Evolutionary conservation across 1,140 invertebrate genomes (phyloP), one percentile per base, ranked within the genome.

Genomic region (roundworm (Caenorhabditis elegans)): DNA sequence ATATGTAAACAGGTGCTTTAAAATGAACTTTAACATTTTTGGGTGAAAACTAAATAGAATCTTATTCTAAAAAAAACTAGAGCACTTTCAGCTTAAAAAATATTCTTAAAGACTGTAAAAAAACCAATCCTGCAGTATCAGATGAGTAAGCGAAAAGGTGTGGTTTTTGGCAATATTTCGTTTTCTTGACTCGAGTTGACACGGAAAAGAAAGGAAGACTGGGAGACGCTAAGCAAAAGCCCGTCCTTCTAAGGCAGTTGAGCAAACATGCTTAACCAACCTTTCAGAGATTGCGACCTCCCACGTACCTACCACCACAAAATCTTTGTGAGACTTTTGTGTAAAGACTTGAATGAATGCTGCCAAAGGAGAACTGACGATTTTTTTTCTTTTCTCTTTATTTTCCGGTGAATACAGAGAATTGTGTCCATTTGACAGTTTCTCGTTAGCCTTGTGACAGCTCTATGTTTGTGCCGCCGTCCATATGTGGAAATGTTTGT

Each of bases 161-260:
- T 70, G 60, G 60, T 70, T 70, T 70, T 60, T 31, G 53, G 53
- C 53, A 60, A 60, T 60, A 26, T 31, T 6, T 49, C n/a, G n/a
- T 49, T 60, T 70, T 70, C 60, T 70, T 39, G 60, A 70, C 34
- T 70, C n/a, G 60, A 43, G 60, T 70, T 70, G 60, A 70, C 60
- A 70, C 60, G 17, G 60, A 11, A 8, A n/a, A 28, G 13, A 19
- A 17, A 22, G 60, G 28, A 34, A 28, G n/a, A n/a, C n/a, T n/a
- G n/a, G n/a, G n/a, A n/a, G n/a, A n/a, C n/a, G 8, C 60, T 70
- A 70, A 39, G 60, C 60, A 70, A 70, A 70, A 70, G 60, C 60
- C 39, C 34, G 26, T 43, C 60, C 60, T 43, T 70, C 60, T 70
- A 70, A 70, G 60, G 60, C 60, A 70, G 60, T 70, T 70, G 60